Evolutionary conservation across 2,888 invertebrate genomes (phyloP).

Genomic region (Branchinecta sandiegonensis): DNA sequence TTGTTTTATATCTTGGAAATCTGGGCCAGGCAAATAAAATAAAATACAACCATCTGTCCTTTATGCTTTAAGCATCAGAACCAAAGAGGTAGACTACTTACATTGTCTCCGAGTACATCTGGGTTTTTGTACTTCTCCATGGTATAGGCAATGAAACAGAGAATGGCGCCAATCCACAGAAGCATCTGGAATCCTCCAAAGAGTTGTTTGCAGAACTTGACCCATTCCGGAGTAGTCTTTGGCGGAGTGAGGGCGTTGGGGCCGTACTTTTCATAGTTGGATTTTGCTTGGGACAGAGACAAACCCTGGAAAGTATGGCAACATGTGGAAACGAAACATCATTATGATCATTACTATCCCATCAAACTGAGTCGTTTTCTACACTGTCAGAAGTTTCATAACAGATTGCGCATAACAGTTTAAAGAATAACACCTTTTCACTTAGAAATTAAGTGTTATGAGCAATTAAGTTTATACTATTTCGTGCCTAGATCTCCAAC

Average conservation of each 20-base stretch:
- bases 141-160: constrained; percentile 51
- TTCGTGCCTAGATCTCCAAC: no score
- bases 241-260: constrained; percentile 59
- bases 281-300: constrained; percentile 42
- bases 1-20: no score
- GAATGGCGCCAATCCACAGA: constrained; percentile 58
- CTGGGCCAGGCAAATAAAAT: no score
- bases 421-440: no score
- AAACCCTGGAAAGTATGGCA: constrained; percentile 39
- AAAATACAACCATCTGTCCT: no score
- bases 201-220: constrained; percentile 48
- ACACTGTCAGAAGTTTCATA: no score
- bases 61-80: background rate
- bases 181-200: constrained; percentile 64
- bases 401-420: no score
- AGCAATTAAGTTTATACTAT: no score
- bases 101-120: background rate
- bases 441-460: no score
- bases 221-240: constrained; percentile 52
- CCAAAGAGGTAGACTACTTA: background rate
- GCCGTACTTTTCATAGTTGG: constrained; percentile 45
- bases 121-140: constrained; percentile 31
- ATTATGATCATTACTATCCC: no score
- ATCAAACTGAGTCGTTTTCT: no score
- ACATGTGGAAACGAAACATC: no score